Evolutionary conservation across 2,797 vertebrate species (phyloP).

Genomic region (Astyanax mexicanus): DNA sequence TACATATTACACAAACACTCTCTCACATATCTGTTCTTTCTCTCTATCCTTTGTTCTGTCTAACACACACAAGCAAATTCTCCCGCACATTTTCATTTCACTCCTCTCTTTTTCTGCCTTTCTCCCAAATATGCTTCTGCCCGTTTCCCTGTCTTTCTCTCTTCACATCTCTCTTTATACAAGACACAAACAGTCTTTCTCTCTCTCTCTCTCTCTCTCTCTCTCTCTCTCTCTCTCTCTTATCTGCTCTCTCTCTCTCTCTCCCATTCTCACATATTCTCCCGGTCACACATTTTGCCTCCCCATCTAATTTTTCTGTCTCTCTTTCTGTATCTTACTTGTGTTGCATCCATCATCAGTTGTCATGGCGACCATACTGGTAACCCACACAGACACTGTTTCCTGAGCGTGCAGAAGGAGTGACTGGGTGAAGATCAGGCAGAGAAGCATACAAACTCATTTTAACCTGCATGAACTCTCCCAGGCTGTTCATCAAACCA

Average conservation of each 20-base stretch:
- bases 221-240: neutral
- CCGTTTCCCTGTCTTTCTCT: no score
- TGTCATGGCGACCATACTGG: constrained; percentile 51
- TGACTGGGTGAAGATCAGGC: neutral
- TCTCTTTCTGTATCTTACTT: neutral
- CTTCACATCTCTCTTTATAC: no score
- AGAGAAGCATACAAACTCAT: neutral
- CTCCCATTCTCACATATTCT: no score
- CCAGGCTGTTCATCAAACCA: neutral
- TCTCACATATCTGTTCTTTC: no score
- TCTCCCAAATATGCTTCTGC: no score
- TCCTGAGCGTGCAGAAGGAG: neutral
- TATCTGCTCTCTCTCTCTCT: neutral
- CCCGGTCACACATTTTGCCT: neutral
- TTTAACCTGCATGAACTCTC: neutral
- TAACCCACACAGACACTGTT: constrained; percentile 32
- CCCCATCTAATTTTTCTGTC: neutral
- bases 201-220: neutral
- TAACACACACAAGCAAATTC: no score
- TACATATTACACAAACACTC: no score
- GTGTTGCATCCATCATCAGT: constrained; percentile 43
- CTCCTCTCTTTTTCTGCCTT: no score
- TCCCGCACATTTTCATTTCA: no score
- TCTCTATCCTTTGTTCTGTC: no score
- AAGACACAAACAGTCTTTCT: no score